Percentiles rank a stretch among this genome's conserved stretches.
These are phyloP conservation scores for Bedellia somnulentella DNA, from an alignment of 2,888 invertebrate species.

Conservation along the genomic window DNA sequence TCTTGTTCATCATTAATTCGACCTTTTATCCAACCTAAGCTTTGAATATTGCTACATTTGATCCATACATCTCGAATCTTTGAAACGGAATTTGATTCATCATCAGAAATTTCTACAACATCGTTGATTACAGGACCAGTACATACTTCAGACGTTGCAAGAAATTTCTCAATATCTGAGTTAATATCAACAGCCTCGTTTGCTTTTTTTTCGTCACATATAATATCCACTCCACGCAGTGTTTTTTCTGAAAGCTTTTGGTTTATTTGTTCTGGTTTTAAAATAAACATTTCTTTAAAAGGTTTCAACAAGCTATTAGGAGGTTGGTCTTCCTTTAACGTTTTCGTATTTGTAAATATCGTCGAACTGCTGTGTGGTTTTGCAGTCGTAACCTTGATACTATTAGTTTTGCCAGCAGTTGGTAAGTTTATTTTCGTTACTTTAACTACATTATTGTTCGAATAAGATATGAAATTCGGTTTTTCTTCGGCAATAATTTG, in stretches of 20 bases:
- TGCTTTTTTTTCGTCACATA: too few relatives aligned
- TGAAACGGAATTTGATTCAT: conserved; percentile 11
- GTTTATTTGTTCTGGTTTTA: conserved; percentile 51
- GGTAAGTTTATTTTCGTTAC: too few relatives aligned
- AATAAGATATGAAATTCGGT: too few relatives aligned
- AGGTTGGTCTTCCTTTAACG: too few relatives aligned
- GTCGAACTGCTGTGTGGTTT: too few relatives aligned
- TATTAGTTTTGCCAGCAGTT: too few relatives aligned
- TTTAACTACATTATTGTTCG: too few relatives aligned
- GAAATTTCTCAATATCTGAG: conserved; percentile 25
- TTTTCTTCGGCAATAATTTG: too few relatives aligned
- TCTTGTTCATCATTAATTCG: conserved; percentile 17
- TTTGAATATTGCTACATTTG: conserved; percentile 23
- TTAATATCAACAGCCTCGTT: conserved; percentile 9
- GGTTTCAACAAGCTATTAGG: too few relatives aligned
- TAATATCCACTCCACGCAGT: too few relatives aligned
- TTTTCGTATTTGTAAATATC: too few relatives aligned
- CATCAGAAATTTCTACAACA: conserved; percentile 21
- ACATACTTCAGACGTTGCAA: conserved; percentile 17
- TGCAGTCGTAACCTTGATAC: too few relatives aligned
- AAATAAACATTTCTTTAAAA: conserved; percentile 27
- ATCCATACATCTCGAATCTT: conserved; percentile 21
- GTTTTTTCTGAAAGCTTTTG: conserved; percentile 17
- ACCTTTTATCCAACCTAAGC: conserved; percentile 31
- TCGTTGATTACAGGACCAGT: conserved; percentile 13